These are phyloP conservation scores for Brachyalestes nurse DNA, from an alignment of 2,797 vertebrate genomes.

Conservation along the genomic window DNA sequence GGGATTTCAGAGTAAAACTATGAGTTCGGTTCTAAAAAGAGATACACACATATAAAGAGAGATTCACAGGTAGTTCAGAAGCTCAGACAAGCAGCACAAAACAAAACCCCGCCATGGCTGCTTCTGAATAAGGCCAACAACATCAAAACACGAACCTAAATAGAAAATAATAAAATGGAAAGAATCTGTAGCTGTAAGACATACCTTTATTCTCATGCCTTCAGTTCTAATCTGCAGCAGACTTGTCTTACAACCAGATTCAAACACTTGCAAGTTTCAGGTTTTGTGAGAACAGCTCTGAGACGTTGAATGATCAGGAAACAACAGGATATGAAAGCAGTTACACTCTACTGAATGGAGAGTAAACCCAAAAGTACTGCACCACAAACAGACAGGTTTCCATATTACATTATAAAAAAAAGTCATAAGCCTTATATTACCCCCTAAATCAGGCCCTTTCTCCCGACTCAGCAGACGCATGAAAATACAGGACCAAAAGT, in stretches of 20 bases:
- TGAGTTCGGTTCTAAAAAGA: too few species aligned
- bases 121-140: too few species aligned
- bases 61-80: too few species aligned
- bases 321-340: neutral
- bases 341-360: neutral
- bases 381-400: neutral
- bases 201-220: neutral
- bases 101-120: too few species aligned
- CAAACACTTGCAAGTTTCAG: too few species aligned
- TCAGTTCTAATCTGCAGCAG: neutral
- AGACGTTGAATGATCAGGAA: neutral
- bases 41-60: too few species aligned
- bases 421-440: neutral
- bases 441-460: neutral
- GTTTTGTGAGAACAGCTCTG: neutral
- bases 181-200: neutral
- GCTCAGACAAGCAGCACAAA: too few species aligned
- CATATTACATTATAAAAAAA: neutral
- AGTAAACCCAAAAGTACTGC: neutral
- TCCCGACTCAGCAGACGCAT: neutral
- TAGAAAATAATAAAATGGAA: too few species aligned
- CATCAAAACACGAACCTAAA: too few species aligned
- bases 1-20: too few species aligned
- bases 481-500: conserved; percentile 2
- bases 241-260: neutral